A percentile compares a stretch with the other conserved stretches of the same genome.
phyloP scores from a whole-genome alignment of 2,888 invertebrate species.

The Sesia bembeciformis region DNA sequence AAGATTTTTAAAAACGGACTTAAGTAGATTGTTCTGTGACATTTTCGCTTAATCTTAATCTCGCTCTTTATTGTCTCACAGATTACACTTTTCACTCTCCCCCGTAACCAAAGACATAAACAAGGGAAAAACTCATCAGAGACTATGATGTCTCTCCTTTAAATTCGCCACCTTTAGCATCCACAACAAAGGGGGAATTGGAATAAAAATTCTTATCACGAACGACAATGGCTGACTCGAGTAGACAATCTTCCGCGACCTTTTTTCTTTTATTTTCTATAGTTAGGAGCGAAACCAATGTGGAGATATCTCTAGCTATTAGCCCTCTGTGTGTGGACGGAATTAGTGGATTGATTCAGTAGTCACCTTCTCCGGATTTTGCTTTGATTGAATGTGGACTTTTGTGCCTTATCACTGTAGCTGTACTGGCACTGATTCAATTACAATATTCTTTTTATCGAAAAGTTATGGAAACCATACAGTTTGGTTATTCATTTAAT shows the following conservation, averaged over 20 bases:
- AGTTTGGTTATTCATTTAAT: too few relatives aligned
- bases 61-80: slow-evolving; percentile 26
- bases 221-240: slow-evolving; percentile 14
- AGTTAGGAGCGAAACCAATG: slow-evolving; percentile 2
- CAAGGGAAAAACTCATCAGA: slow-evolving; percentile 25
- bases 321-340: slow-evolving; percentile 8
- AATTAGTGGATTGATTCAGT: slow-evolving; percentile 18
- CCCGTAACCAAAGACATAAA: slow-evolving; percentile 25
- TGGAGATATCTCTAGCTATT: slow-evolving; percentile 1
- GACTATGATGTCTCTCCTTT: slow-evolving; percentile 30
- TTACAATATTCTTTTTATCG: too few relatives aligned
- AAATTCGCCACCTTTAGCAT: slow-evolving; percentile 30
- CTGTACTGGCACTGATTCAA: too few relatives aligned
- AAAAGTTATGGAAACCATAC: too few relatives aligned
- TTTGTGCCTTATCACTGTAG: background rate
- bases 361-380: slow-evolving; percentile 10
- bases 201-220: slow-evolving; percentile 41
- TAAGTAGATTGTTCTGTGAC: background rate
- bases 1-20: too few relatives aligned
- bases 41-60: background rate
- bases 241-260: slow-evolving; percentile 13
- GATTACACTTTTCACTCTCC: slow-evolving; percentile 34
- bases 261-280: slow-evolving; percentile 3
- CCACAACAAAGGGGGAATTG: slow-evolving; percentile 21
- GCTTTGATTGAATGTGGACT: slow-evolving; percentile 10